Evolutionary conservation across 1,140 invertebrate genomes (phyloP).

Genomic region (Pseudomyrmex concolor): DNA sequence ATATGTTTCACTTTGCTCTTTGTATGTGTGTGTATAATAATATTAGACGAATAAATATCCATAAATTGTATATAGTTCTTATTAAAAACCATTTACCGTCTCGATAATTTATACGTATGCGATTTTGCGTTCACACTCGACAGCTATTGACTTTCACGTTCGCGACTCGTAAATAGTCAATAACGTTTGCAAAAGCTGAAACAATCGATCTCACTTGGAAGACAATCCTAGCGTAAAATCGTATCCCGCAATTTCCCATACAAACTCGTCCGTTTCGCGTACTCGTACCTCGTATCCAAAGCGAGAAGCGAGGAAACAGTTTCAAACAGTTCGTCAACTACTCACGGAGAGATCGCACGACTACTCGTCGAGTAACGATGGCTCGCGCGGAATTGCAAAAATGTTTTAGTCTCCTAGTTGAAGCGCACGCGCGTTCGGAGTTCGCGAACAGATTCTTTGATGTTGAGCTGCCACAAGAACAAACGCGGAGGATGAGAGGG

Average conservation of each 20-base stretch:
- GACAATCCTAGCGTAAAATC: slow-evolving; percentile 56
- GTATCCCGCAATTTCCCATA: slow-evolving; percentile 43
- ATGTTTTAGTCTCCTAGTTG: slow-evolving; percentile 17
- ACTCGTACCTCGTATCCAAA: too few relatives aligned
- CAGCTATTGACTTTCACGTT: slow-evolving; percentile 11
- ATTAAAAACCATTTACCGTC: not conserved
- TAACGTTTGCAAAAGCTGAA: slow-evolving; percentile 24
- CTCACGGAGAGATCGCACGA: slow-evolving; percentile 10
- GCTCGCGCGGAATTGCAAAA: slow-evolving; percentile 45
- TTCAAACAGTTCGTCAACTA: slow-evolving; percentile 18
- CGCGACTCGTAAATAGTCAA: slow-evolving; percentile 45
- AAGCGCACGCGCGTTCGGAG: slow-evolving; percentile 1
- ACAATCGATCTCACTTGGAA: slow-evolving; percentile 39
- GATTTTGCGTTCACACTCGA: not conserved
- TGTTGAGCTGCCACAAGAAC: slow-evolving; percentile 11
- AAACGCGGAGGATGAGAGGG: not conserved
- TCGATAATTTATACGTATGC: too few relatives aligned
- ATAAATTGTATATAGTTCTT: not conserved
- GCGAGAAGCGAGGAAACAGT: slow-evolving; percentile 3
- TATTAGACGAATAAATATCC: not conserved
- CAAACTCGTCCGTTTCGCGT: not conserved
- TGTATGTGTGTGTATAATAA: too few relatives aligned
- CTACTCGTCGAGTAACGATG: not conserved
- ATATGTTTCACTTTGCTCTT: too few relatives aligned
- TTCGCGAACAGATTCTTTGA: slow-evolving; percentile 43